Conservation (phyloP, 2,113 vertebrate species). For the Budorcas taxicolor region DNA sequence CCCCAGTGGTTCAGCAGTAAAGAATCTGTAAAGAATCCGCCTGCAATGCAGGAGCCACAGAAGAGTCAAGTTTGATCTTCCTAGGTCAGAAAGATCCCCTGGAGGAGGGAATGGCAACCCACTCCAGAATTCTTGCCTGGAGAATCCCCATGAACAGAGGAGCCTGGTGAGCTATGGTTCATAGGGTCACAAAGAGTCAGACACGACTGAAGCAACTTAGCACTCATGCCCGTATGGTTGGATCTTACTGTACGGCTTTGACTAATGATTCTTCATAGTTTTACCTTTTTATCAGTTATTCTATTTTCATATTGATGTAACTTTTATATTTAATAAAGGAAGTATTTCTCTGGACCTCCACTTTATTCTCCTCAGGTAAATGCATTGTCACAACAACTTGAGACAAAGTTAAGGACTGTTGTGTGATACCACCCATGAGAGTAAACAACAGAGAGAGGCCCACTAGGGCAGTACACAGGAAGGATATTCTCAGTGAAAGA, state of each 20-base stretch:
- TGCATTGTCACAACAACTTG: background rate
- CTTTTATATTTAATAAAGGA: background rate
- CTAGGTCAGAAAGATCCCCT: background rate
- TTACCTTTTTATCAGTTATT: background rate
- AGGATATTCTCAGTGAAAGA: background rate
- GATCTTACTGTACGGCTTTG: background rate
- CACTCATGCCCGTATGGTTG: background rate
- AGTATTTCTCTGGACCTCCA: background rate
- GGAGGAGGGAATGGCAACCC: background rate
- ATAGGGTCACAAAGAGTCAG: background rate
- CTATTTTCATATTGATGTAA: background rate
- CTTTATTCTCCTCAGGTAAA: background rate
- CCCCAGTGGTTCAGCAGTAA: background rate
- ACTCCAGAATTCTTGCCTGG: background rate
- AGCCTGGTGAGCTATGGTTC: background rate
- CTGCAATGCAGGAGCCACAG: background rate
- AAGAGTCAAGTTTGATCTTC: background rate
- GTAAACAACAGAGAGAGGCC: background rate
- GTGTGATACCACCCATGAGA: background rate
- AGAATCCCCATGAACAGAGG: background rate
- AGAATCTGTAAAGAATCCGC: background rate
- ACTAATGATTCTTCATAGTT: background rate
- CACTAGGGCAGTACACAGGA: background rate
- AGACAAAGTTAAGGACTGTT: background rate
- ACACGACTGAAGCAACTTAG: background rate